Base-by-base conservation (phyloP, 2,888 invertebrate species). In the Octonoba sinensis region DNA sequence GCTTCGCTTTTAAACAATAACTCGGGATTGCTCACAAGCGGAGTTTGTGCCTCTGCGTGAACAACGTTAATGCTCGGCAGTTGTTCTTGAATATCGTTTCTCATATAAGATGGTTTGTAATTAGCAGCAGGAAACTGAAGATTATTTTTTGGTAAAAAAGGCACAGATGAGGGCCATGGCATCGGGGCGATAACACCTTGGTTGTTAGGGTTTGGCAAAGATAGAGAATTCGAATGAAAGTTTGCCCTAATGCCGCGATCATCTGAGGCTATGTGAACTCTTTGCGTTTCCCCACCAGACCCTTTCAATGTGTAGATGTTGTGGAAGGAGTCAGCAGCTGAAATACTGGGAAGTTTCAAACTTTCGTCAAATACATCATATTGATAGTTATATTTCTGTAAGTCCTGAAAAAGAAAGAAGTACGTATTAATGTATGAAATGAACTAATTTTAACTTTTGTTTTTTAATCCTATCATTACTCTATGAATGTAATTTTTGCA, bases 181-280 rank as follows among this genome's bases (percentile, higher is more conserved):
- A 12, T n/a, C 8, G 18, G 15, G 15, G 12, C 44, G 13, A 46
- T 36, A 46, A 62, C 6, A n/a, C 8, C n/a, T 18, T n/a, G 36
- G 15, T 2, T 3, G 11, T 1, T 8, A 36, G 36, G 36, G 11
- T 36, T 36, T 11, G 27, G 44, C 16, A 66, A 49, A 3, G 44
- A 16, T 0, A 67, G 46, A n/a, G 36, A 3, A 47, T 72, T 79
- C 4, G 78, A 72, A 44, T 72, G 67, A 51, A 72, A 36, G 18
- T 79, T 72, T 8, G 78, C 72, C 8, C 78, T 44, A 4, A 72
- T 16, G 4, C 78, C 78, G 15, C 62, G 47, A 22, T 66, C 67
- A 36, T 79, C 78, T 0, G 71, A 46, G 3, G 78, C 72, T 24
- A 72, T 72, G 12, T 79, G 78, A 1, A 79, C 51, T 24, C 78